A percentile compares a stretch with the other conserved stretches of the same genome.
phyloP scores from a whole-genome alignment of 2,888 invertebrate genomes.

The Gastrophysa polygoni region DNA sequence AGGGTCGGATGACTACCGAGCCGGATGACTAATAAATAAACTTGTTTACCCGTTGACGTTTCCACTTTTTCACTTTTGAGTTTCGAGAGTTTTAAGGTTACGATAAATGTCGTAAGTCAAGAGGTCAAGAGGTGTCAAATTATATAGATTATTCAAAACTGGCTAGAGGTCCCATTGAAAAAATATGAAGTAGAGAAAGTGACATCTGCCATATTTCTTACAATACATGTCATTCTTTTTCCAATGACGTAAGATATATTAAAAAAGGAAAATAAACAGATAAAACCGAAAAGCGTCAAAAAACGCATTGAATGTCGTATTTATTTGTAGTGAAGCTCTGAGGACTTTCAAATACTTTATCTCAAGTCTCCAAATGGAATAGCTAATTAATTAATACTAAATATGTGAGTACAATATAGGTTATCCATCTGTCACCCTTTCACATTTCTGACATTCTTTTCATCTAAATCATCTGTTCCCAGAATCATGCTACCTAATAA shows the following conservation, averaged over 20 bases:
- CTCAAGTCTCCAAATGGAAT: neutral
- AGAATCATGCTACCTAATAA: neutral
- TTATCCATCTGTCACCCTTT: neutral
- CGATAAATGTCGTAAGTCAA: too few species aligned
- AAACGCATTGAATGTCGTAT: neutral
- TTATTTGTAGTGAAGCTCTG: neutral
- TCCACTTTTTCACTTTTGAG: neutral
- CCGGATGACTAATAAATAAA: slow-evolving; percentile 32
- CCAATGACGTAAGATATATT: neutral
- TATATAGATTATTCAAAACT: too few species aligned
- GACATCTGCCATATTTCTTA: too few species aligned
- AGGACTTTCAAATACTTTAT: neutral
- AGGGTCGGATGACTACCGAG: slow-evolving; percentile 6
- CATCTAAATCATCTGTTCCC: neutral
- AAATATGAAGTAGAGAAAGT: too few species aligned
- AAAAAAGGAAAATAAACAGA: neutral
- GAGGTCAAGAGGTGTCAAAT: too few species aligned
- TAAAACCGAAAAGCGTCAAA: neutral
- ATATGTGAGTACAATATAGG: neutral
- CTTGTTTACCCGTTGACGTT: slow-evolving; percentile 33
- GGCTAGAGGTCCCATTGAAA: too few species aligned
- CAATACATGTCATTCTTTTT: too few species aligned
- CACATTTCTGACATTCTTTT: neutral
- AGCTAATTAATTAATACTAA: neutral
- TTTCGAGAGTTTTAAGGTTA: neutral